These are phyloP conservation scores for Oppia nitens DNA, from an alignment of 1,140 invertebrate species.

Conservation along the genomic window DNA sequence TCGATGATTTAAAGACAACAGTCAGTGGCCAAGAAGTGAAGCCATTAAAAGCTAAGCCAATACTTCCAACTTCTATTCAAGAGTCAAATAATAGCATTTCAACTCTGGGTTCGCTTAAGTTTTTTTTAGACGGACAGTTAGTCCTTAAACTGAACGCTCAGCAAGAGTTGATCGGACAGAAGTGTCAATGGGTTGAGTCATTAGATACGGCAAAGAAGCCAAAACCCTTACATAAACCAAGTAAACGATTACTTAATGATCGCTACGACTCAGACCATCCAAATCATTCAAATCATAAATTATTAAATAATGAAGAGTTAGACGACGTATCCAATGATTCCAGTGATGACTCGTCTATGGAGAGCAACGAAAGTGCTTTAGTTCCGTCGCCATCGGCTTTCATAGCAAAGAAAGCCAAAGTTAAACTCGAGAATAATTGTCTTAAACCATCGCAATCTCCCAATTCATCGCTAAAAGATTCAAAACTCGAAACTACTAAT, in stretches of 20 bases:
- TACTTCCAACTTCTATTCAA: background rate
- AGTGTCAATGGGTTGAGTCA: conserved; percentile 23
- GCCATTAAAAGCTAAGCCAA: conserved; percentile 14
- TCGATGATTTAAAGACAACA: background rate
- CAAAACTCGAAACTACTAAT: background rate
- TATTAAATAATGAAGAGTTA: background rate
- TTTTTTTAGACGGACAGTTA: conserved; percentile 21
- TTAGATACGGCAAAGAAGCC: conserved; percentile 17
- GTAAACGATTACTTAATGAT: background rate
- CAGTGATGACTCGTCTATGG: conserved; percentile 14
- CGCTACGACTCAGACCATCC: background rate
- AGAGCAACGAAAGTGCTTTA: conserved; percentile 8
- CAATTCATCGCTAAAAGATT: background rate
- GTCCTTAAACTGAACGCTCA: conserved; percentile 24
- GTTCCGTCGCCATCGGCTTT: conserved; percentile 4
- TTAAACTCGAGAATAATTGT: conserved; percentile 11
- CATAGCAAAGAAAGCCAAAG: conserved; percentile 13
- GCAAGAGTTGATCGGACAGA: conserved; percentile 19
- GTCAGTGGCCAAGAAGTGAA: conserved; percentile 14
- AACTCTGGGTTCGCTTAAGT: conserved; percentile 17
- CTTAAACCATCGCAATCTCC: background rate
- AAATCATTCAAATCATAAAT: background rate
- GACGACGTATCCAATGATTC: conserved; percentile 4
- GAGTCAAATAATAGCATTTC: background rate
- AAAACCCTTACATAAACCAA: background rate